Evolutionary conservation across 2,888 invertebrate species (phyloP).

Genomic region (Lapara coniferarum): DNA sequence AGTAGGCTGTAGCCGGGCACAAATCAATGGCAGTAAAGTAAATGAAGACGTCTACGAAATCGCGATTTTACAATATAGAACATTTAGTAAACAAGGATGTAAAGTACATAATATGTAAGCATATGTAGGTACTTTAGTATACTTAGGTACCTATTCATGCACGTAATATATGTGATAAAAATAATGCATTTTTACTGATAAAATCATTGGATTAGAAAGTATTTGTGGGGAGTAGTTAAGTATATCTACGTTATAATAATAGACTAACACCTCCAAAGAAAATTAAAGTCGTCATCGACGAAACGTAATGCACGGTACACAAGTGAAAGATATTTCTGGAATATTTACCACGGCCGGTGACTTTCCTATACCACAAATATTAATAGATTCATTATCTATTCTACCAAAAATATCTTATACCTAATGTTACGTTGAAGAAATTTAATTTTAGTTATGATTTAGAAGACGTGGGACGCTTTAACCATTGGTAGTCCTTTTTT

Average conservation of each 20-base stretch:
- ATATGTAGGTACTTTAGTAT: too few species aligned
- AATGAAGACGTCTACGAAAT: too few species aligned
- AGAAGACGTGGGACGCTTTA: constrained; percentile 2
- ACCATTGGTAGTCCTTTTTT: background rate
- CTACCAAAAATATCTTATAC: constrained; percentile 47
- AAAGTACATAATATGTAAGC: too few species aligned
- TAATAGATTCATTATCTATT: constrained; percentile 63
- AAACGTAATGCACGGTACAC: constrained; percentile 18
- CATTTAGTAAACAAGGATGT: too few species aligned
- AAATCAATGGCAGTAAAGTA: too few species aligned
- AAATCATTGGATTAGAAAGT: too few species aligned
- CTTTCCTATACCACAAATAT: constrained; percentile 61
- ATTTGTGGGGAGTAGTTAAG: too few species aligned
- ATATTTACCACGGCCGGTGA: constrained; percentile 63
- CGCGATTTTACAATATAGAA: too few species aligned
- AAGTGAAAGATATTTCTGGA: constrained; percentile 55
- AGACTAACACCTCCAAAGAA: background rate
- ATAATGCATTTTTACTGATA: too few species aligned
- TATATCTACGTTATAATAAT: background rate
- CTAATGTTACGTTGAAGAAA: constrained; percentile 36
- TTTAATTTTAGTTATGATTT: constrained; percentile 4
- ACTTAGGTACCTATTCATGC: too few species aligned
- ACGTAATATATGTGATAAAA: too few species aligned
- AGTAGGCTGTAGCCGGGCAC: too few species aligned
- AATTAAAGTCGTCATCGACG: constrained; percentile 23